These are phyloP conservation scores for Acronicta leporina DNA, from an alignment of 2,888 invertebrate species.

Conservation along the genomic window DNA sequence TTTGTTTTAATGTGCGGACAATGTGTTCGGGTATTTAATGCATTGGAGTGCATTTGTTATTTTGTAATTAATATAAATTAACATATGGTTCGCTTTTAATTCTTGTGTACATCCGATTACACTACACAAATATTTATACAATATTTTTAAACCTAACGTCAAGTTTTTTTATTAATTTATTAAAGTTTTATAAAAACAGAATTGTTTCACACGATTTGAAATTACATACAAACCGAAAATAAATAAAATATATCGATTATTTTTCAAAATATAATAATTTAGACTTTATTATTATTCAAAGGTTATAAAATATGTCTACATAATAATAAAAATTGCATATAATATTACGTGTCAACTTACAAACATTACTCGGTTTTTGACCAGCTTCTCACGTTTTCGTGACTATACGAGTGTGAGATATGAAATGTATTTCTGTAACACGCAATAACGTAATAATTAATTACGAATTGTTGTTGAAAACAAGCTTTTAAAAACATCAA, in stretches of 20 bases:
- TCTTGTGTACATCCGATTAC: not conserved
- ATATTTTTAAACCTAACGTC: no score
- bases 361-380: not conserved
- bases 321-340: no score
- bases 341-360: not conserved
- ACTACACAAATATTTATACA: no score
- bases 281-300: not conserved
- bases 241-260: no score
- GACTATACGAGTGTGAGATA: not conserved
- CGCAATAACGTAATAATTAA: slow-evolving; percentile 14
- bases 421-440: slow-evolving; percentile 16
- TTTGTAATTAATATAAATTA: slow-evolving; percentile 21
- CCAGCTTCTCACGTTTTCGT: slow-evolving; percentile 8
- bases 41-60: slow-evolving; percentile 21
- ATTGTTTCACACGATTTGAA: no score
- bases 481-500: slow-evolving; percentile 13
- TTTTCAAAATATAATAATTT: no score
- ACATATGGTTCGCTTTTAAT: not conserved
- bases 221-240: no score
- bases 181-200: no score
- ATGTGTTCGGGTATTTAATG: slow-evolving; percentile 35
- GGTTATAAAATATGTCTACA: not conserved
- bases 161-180: no score
- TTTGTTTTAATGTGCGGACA: slow-evolving; percentile 42
- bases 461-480: slow-evolving; percentile 24